These are phyloP conservation scores for Lithobates sylvaticus DNA, from an alignment of 2,797 vertebrate species.

Conservation along the genomic window DNA sequence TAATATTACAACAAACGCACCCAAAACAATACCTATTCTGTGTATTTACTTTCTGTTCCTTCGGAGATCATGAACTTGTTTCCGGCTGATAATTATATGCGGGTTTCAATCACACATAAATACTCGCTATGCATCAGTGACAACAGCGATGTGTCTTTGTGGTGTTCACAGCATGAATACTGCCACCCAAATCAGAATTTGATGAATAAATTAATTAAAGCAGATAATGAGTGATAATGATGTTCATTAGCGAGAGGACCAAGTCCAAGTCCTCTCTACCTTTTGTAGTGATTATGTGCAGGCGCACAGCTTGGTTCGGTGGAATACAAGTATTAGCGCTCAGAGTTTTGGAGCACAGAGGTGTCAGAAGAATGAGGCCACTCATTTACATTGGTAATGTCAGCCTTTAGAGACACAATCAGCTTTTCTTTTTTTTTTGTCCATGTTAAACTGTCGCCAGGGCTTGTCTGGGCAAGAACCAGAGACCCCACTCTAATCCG, in stretches of 20 bases:
- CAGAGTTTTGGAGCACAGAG: neutral
- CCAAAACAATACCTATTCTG: neutral
- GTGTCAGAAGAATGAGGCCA: neutral
- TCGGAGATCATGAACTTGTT: conserved; percentile 17
- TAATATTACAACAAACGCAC: neutral
- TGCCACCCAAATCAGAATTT: conserved; percentile 73
- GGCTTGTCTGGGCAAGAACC: neutral
- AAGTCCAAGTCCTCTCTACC: conserved; percentile 69
- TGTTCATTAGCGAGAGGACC: conserved; percentile 65
- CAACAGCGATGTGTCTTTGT: conserved; percentile 49
- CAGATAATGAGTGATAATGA: conserved; percentile 68
- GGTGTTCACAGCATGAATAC: conserved; percentile 63
- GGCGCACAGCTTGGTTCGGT: conserved; percentile 20
- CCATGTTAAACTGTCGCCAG: neutral
- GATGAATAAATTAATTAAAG: conserved; percentile 71
- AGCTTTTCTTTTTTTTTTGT: neutral
- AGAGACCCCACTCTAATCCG: neutral
- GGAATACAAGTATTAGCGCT: conserved; percentile 14
- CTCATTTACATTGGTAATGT: conserved; percentile 32
- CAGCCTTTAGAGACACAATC: neutral
- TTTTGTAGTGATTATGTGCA: conserved; percentile 51
- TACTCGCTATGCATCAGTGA: conserved; percentile 23
- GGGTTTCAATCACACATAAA: conserved; percentile 50
- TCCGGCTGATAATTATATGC: conserved; percentile 32
- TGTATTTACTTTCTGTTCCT: conserved; percentile 2